These are phyloP conservation scores for Eupelmus urozonus DNA, from an alignment of 2,888 invertebrate species.

Conservation along the genomic window DNA sequence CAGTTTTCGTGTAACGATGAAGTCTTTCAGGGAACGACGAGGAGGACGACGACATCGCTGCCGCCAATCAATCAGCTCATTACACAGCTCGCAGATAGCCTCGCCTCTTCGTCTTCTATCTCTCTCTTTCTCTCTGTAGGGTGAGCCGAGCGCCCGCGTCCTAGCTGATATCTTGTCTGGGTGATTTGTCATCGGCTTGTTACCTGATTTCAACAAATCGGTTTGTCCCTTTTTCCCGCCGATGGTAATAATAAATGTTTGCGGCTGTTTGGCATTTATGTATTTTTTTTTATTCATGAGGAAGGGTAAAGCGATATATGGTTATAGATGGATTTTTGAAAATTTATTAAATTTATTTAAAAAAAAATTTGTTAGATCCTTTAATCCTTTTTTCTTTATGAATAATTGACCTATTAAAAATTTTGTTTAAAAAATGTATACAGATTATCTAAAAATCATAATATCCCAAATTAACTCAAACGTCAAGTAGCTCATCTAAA, in stretches of 20 bases:
- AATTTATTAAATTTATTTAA: too few relatives aligned
- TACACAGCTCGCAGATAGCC: slow-evolving; percentile 68
- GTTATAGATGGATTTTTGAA: too few relatives aligned
- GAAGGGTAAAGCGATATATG: too few relatives aligned
- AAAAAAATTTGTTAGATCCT: too few relatives aligned
- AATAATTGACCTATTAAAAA: too few relatives aligned
- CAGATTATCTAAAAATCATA: too few relatives aligned
- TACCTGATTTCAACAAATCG: slow-evolving; percentile 54
- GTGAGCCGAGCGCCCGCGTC: slow-evolving; percentile 10
- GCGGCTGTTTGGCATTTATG: neutral
- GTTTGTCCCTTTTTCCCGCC: neutral
- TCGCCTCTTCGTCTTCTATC: slow-evolving; percentile 36
- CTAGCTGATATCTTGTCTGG: slow-evolving; percentile 46
- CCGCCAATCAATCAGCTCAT: slow-evolving; percentile 73
- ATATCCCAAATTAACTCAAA: too few relatives aligned
- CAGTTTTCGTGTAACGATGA: slow-evolving; percentile 69
- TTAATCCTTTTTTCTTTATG: too few relatives aligned
- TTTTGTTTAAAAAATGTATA: too few relatives aligned
- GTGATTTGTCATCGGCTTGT: slow-evolving; percentile 59
- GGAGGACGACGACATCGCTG: slow-evolving; percentile 52
- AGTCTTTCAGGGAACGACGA: slow-evolving; percentile 64
- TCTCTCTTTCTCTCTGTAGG: neutral
- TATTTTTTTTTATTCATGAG: neutral
- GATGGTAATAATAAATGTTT: slow-evolving; percentile 26
- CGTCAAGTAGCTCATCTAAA: too few relatives aligned